Evolutionary conservation across 2,888 invertebrate species (phyloP).

Genomic region (Tetranychus piercei): DNA sequence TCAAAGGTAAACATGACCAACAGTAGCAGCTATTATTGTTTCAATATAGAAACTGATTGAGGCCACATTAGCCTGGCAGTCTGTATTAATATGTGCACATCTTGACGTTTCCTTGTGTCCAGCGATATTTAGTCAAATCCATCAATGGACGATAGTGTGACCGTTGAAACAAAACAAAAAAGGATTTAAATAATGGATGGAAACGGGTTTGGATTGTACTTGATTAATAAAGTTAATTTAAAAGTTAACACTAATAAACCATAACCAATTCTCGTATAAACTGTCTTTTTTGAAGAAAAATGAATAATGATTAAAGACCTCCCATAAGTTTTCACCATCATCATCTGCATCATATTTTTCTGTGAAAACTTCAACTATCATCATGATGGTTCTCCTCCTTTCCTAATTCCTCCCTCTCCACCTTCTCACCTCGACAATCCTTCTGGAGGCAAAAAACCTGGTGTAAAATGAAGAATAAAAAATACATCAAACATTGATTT

Average conservation of each 20-base stretch:
- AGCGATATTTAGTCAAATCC: too few species aligned
- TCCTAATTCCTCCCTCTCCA: background rate
- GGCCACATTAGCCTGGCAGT: too few species aligned
- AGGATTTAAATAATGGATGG: background rate
- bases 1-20: too few species aligned
- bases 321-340: background rate
- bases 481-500: slow-evolving; percentile 1
- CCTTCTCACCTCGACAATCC: background rate
- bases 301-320: background rate
- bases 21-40: too few species aligned
- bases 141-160: too few species aligned
- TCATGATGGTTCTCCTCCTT: background rate
- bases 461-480: background rate
- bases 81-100: too few species aligned
- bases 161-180: too few species aligned
- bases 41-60: too few species aligned
- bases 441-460: background rate
- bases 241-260: background rate
- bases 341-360: background rate
- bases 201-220: background rate
- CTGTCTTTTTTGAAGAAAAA: background rate
- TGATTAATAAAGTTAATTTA: background rate
- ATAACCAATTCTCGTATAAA: background rate
- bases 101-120: too few species aligned
- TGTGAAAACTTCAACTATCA: background rate